These are phyloP conservation scores for Drosophila tsacasi DNA, from an alignment of 1,140 invertebrate species.

Conservation along the genomic window DNA sequence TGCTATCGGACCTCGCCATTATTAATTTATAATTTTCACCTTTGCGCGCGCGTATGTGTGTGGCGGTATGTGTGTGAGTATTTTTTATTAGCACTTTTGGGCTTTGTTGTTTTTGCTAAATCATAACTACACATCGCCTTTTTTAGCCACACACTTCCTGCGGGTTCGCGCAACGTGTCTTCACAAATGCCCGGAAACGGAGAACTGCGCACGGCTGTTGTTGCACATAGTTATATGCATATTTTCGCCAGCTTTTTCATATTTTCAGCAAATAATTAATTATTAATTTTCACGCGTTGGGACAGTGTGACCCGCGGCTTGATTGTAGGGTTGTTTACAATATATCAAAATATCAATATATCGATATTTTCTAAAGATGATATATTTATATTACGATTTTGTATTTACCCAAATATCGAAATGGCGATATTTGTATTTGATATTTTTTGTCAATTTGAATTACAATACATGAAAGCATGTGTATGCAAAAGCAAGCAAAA, in stretches of 20 bases:
- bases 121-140: conserved; percentile 73
- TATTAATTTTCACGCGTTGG: conserved; percentile 68
- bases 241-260: conserved; percentile 52
- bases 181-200: conserved; percentile 35
- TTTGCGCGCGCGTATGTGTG: conserved; percentile 43
- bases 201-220: conserved; percentile 47
- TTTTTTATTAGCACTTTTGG: conserved; percentile 67
- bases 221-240: conserved; percentile 55
- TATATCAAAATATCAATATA: neutral
- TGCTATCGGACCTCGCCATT: conserved; percentile 75
- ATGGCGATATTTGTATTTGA: no score
- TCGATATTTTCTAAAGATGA: neutral
- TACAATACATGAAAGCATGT: no score
- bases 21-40: conserved; percentile 83
- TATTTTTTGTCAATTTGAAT: no score
- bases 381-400: no score
- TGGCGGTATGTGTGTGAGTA: conserved; percentile 56
- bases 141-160: conserved; percentile 68
- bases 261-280: conserved; percentile 67
- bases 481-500: no score
- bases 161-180: conserved; percentile 56
- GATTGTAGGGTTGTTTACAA: neutral
- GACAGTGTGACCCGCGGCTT: conserved; percentile 34
- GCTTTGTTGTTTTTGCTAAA: conserved; percentile 77
- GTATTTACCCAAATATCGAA: no score